phyloP scores from a whole-genome alignment of 2,888 invertebrate species.

The Lamellibrachia columna region DNA sequence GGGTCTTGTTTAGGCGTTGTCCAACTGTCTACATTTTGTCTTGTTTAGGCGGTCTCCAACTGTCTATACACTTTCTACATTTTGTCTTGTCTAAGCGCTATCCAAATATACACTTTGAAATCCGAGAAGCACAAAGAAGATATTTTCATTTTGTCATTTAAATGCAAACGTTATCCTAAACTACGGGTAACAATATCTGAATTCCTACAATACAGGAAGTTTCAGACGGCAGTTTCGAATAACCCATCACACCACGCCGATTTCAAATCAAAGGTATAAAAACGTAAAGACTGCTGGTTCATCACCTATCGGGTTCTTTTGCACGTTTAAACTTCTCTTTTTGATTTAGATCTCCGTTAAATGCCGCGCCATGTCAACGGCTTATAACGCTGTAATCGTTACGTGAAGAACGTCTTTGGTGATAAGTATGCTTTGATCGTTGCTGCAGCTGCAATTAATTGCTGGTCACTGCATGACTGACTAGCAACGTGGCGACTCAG shows the following conservation, averaged over 20 bases:
- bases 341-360: not conserved
- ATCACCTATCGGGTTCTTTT: not conserved
- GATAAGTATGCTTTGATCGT: not conserved
- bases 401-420: not conserved
- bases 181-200: not conserved
- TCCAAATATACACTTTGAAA: not conserved
- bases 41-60: not conserved
- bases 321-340: constrained; percentile 6
- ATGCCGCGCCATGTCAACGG: not conserved
- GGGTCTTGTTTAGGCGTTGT: too few relatives aligned
- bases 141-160: not conserved
- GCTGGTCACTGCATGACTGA: not conserved
- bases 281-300: not conserved
- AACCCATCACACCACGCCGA: not conserved
- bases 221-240: not conserved
- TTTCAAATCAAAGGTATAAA: not conserved
- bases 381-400: not conserved
- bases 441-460: not conserved
- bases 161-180: not conserved
- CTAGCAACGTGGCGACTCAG: not conserved
- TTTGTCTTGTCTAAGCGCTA: not conserved
- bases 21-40: too few relatives aligned
- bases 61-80: not conserved
- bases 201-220: not conserved
- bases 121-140: not conserved